These are phyloP conservation scores for Exocentrus adspersus DNA, from an alignment of 2,888 invertebrate genomes.

Conservation along the genomic window DNA sequence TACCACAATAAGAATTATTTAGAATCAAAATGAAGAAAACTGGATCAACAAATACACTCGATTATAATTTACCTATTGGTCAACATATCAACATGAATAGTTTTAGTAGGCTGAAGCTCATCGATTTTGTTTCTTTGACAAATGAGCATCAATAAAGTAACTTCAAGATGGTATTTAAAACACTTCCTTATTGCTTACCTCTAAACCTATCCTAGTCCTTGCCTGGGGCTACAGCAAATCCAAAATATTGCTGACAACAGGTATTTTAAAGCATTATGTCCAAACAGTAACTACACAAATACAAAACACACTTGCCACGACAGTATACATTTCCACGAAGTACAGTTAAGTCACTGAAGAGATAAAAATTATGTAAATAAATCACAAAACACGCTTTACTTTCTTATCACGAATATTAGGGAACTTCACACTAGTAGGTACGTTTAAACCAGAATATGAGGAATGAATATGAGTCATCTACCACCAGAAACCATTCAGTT, in stretches of 20 bases:
- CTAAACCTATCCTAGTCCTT: slow-evolving; percentile 30
- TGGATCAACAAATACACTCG: too few relatives aligned
- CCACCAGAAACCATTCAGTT: slow-evolving; percentile 55
- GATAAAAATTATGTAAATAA: slow-evolving; percentile 26
- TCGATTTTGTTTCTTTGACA: too few relatives aligned
- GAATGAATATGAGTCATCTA: slow-evolving; percentile 51
- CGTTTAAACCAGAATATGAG: slow-evolving; percentile 36
- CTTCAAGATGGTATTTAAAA: too few relatives aligned
- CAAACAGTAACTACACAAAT: slow-evolving; percentile 32
- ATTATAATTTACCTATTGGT: too few relatives aligned
- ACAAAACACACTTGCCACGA: slow-evolving; percentile 22
- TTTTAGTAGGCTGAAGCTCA: too few relatives aligned
- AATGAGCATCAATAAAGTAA: too few relatives aligned
- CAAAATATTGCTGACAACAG: slow-evolving; percentile 43
- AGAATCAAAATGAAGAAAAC: too few relatives aligned
- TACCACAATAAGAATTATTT: too few relatives aligned
- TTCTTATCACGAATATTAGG: slow-evolving; percentile 31
- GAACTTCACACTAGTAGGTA: slow-evolving; percentile 28
- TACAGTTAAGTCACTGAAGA: slow-evolving; percentile 29
- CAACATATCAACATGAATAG: too few relatives aligned
- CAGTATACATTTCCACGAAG: slow-evolving; percentile 15
- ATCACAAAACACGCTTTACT: slow-evolving; percentile 31
- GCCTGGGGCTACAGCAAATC: slow-evolving; percentile 35
- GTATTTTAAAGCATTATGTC: slow-evolving; percentile 43
- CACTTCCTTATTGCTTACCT: too few relatives aligned